Conservation (phyloP, 2,797 vertebrate genomes). For the Phalloptychus januarius region DNA sequence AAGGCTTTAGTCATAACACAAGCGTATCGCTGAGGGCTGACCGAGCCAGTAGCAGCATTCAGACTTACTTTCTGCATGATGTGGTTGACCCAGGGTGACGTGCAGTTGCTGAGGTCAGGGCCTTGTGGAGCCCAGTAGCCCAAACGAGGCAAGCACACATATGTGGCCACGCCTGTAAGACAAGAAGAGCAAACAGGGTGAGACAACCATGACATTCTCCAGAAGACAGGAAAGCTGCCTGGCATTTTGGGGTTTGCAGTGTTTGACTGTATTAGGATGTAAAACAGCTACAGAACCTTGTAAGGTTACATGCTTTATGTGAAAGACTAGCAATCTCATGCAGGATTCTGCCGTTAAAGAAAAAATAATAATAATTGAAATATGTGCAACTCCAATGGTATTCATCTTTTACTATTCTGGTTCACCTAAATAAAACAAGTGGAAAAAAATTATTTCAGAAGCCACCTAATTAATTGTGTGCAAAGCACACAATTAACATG, state of each 20-base stretch:
- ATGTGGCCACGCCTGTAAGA: constrained; percentile 91
- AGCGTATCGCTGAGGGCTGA: constrained; percentile 25
- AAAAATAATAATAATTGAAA: not conserved
- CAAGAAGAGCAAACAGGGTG: constrained; percentile 56
- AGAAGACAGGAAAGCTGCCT: constrained; percentile 35
- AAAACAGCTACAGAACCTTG: not conserved
- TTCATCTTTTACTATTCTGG: not conserved
- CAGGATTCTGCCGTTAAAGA: not conserved
- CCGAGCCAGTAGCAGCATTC: constrained; percentile 31
- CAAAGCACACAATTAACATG: too few species aligned
- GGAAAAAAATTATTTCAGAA: not conserved
- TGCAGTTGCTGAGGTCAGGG: constrained; percentile 98
- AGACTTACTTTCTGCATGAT: constrained; percentile 95
- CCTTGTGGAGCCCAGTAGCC: constrained; percentile 94
- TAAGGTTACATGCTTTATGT: not conserved
- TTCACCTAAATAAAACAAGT: not conserved
- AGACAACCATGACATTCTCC: constrained; percentile 66
- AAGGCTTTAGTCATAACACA: constrained; percentile 50
- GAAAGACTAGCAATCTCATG: not conserved
- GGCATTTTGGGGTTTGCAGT: constrained; percentile 9
- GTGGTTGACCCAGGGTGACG: constrained; percentile 97
- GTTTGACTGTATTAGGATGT: constrained; percentile 13
- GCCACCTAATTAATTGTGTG: not conserved
- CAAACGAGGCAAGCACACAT: constrained; percentile 87
- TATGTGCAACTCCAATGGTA: not conserved